phyloP scores from a whole-genome alignment of 2,888 invertebrate genomes.

The Megamerina dolium region DNA sequence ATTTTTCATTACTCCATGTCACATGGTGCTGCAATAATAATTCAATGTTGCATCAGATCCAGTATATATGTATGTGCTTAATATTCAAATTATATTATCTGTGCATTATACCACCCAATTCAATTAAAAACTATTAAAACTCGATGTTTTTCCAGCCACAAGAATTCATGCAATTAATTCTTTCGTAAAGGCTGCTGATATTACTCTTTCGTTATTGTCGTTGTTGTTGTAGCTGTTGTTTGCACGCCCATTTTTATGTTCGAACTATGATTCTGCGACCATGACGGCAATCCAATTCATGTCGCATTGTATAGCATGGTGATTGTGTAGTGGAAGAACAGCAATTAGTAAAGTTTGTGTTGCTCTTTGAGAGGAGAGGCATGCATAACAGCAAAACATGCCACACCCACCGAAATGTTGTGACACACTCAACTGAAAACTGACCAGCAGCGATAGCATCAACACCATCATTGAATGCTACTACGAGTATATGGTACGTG shows the following conservation, averaged over 20 bases:
- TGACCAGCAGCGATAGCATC: constrained; percentile 4
- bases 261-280: background rate
- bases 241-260: too few relatives aligned
- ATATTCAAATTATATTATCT: background rate
- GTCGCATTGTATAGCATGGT: constrained; percentile 16
- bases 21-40: background rate
- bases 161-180: constrained; percentile 35
- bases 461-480: too few relatives aligned
- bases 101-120: background rate
- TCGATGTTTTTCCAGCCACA: constrained; percentile 15
- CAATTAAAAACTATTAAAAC: constrained; percentile 16
- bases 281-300: constrained; percentile 5
- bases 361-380: constrained; percentile 16
- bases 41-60: background rate
- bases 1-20: too few relatives aligned
- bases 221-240: constrained; percentile 18
- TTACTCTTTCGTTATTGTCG: background rate
- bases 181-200: constrained; percentile 7
- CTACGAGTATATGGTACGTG: too few relatives aligned
- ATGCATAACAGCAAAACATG: constrained; percentile 19
- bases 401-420: constrained; percentile 15
- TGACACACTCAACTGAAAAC: constrained; percentile 2
- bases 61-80: background rate
- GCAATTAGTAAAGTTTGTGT: constrained; percentile 38
- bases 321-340: constrained; percentile 30